phyloP scores from a whole-genome alignment of 2,113 vertebrate genomes.

The Sterrhoptilus dennistouni region DNA sequence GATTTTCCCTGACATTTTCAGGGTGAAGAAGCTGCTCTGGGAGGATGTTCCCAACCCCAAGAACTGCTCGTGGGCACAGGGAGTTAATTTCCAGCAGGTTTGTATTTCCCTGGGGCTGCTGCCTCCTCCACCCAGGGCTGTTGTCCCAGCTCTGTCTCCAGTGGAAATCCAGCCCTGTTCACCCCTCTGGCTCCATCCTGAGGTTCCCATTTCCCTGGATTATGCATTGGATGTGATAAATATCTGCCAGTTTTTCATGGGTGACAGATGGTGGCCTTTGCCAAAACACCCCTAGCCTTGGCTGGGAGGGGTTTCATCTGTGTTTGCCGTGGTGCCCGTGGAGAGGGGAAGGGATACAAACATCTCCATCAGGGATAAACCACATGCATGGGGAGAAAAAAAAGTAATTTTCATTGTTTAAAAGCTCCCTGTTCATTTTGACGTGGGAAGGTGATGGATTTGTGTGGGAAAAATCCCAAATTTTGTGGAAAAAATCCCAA shows the following conservation, averaged over 20 bases:
- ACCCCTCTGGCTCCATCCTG: not conserved
- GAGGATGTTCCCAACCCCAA: slow-evolving; percentile 94
- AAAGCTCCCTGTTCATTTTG: not conserved
- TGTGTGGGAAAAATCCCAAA: not conserved
- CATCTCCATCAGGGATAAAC: not conserved
- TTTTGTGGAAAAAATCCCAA: not conserved
- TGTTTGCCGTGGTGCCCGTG: not conserved
- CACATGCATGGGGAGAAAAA: not conserved
- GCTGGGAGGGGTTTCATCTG: not conserved
- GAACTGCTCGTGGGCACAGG: slow-evolving; percentile 96
- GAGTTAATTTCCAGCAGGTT: slow-evolving; percentile 91
- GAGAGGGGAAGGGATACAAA: not conserved
- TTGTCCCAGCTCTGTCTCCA: not conserved
- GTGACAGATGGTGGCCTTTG: slow-evolving; percentile 11
- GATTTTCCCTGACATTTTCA: slow-evolving; percentile 59
- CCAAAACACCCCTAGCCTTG: not conserved
- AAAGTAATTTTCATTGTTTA: not conserved
- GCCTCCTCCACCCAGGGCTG: not conserved
- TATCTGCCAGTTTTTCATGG: not conserved
- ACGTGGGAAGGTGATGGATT: not conserved
- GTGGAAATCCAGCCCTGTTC: not conserved
- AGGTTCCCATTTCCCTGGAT: not conserved
- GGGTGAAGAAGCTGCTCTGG: slow-evolving; percentile 92
- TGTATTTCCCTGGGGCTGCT: not conserved
- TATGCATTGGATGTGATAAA: not conserved